Evolutionary conservation across 2,888 invertebrate genomes (phyloP).

Genomic region (Euspilapteryx auroguttella): DNA sequence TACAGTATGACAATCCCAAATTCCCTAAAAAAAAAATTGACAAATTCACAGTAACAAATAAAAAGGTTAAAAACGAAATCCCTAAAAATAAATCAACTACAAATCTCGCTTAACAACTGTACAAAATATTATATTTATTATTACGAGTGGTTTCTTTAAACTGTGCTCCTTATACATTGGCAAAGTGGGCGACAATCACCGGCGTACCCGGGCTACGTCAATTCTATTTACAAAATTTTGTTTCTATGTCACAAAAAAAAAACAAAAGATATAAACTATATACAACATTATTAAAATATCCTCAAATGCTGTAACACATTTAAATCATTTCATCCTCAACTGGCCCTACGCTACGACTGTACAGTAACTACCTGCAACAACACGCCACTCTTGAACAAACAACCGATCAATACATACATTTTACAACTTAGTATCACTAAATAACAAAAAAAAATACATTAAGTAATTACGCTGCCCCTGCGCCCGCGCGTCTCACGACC

Average conservation of each 20-base stretch:
- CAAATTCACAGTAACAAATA: slow-evolving; percentile 70
- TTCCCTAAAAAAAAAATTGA: slow-evolving; percentile 72
- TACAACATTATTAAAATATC: slow-evolving; percentile 59
- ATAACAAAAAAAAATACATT: too few species aligned
- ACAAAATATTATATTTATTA: slow-evolving; percentile 55
- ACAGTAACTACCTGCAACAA: too few species aligned
- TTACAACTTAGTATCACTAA: too few species aligned
- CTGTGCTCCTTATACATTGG: slow-evolving; percentile 35
- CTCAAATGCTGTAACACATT: slow-evolving; percentile 61
- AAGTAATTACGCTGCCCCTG: too few species aligned
- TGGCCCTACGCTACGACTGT: slow-evolving; percentile 47
- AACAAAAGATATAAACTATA: slow-evolving; percentile 58
- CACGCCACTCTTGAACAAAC: too few species aligned
- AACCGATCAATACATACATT: slow-evolving; percentile 29
- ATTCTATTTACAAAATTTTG: slow-evolving; percentile 43
- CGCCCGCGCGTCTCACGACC: too few species aligned
- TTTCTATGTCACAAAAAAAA: slow-evolving; percentile 24
- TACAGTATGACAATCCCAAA: slow-evolving; percentile 68
- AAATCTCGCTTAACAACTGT: slow-evolving; percentile 57
- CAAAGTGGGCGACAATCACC: slow-evolving; percentile 26
- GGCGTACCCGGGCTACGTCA: slow-evolving; percentile 24
- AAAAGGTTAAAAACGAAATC: slow-evolving; percentile 44
- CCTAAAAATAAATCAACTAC: slow-evolving; percentile 52
- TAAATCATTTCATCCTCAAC: slow-evolving; percentile 59
- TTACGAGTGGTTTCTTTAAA: slow-evolving; percentile 56